Evolutionary conservation across 2,888 invertebrate species (phyloP), one percentile per base, ranked within the genome.

Genomic region (Rhingia campestris): DNA sequence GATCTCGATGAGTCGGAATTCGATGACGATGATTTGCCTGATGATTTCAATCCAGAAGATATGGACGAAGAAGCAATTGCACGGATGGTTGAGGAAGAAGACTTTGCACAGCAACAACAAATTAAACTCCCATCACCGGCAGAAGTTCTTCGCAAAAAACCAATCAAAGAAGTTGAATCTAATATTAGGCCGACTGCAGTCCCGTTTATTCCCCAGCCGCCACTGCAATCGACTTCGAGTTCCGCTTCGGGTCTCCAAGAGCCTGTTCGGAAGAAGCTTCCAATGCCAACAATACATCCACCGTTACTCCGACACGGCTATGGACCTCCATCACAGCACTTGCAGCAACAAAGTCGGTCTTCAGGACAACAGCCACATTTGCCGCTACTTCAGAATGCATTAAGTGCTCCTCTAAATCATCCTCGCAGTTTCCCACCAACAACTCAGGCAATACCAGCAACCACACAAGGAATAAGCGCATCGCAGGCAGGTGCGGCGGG

Each of bases 21-120:
- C 41, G 90, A 90, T 58, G 91, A 92, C 58, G 90, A 91, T 3
- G 91, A 91, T 67, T 86, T 92, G 43, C 91, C 91, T 0, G 92
- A 92, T 69, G 92, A 92, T 67, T 90, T 92, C 35, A 89, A 90
- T 77, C 91, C 92, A 0, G 93, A 93, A 35, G 92, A 92, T 81
- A 92, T 93, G 91, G 92, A 92, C 70, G 90, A 91, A 74, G 92
- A 92, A 67, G 89, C 90, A 2, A 91, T 92, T 45, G 92, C 91
- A n/a, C 93, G 93, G 88, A 93, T 94, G 93, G 93, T 94, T 90
- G 94, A 94, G 86, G 93, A 93, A 58, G 94, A 94, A 87, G 94
- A 94, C 81, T 93, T 93, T 53, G 93, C 93, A 0, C 92, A 93
- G 39, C 92, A 93, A 12, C 93, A 93, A 86, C 89, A 90, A 0